Evolutionary conservation across 2,888 invertebrate genomes (phyloP).

Genomic region (Hoplodrina ambigua): DNA sequence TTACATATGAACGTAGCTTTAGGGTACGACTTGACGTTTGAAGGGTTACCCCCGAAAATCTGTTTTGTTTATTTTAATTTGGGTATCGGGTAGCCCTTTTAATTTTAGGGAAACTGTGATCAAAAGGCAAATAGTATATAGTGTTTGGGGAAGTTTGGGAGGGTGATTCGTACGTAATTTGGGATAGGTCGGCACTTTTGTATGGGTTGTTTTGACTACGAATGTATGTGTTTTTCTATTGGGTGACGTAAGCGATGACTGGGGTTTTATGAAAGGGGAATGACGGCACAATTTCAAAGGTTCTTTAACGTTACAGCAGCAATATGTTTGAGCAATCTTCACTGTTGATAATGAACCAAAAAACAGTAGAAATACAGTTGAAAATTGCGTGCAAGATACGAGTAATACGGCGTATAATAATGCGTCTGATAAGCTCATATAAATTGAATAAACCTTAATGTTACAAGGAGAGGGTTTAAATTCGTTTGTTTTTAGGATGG

Average conservation of each 20-base stretch:
- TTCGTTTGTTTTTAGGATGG: no score
- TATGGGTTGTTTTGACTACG: neutral
- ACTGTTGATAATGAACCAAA: no score
- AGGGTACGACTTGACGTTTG: slow-evolving; percentile 53
- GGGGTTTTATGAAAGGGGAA: neutral
- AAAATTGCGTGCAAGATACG: no score
- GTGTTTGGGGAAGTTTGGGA: slow-evolving; percentile 24
- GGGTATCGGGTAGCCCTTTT: slow-evolving; percentile 40
- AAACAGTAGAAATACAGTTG: no score
- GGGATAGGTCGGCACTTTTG: slow-evolving; percentile 8
- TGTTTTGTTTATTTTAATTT: slow-evolving; percentile 58
- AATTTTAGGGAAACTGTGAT: slow-evolving; percentile 41
- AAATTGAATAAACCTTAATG: no score
- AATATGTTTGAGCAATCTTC: no score
- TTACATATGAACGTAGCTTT: no score
- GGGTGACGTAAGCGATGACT: neutral
- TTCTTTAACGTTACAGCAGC: no score
- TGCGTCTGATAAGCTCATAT: no score
- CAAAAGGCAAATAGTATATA: slow-evolving; percentile 40
- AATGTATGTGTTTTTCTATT: neutral
- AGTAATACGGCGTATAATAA: no score
- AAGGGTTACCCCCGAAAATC: slow-evolving; percentile 52
- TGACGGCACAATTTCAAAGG: neutral
- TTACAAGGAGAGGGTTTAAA: no score
- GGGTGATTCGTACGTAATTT: slow-evolving; percentile 25